Evolutionary conservation across 2,888 invertebrate species (phyloP), one percentile per base, ranked within the genome.

Genomic region (Eilema depressum): DNA sequence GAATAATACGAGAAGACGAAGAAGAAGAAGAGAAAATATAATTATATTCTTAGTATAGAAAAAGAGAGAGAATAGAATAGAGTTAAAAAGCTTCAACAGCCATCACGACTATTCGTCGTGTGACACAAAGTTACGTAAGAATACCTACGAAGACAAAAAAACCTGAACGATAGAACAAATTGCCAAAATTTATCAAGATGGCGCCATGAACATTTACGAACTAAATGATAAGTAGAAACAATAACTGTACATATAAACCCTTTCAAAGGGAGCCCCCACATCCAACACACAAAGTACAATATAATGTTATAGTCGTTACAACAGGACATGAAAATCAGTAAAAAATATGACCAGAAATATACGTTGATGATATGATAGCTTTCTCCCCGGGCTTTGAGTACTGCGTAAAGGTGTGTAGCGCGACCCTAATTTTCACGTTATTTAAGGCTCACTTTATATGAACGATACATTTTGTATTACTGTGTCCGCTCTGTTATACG

Each of bases 381-480:
- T 5, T n/a, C 12, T 56, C 28, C 5, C 8, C 12, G 30, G 23
- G 4, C 17, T 37, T 62, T 56, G 47, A 20, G 26, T 17, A 62
- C 53, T 60, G 5, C 63, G 30, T 53, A 10, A 28, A 74, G 73
- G 79, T 79, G 75, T 75, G 75, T 70, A 77, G 59, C 62, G 26
- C 75, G 62, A 78, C 77, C 79, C 75, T 79, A 74, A 79, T 77
- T 73, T 74, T 65, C 69, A 66, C 72, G 70, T 77, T 76, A 79
- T 75, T 80, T 75, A 77, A 74, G 63, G 63, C 69, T 63, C 57
- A 12, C 23, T 70, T 72, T 53, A 63, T 71, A 69, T 80, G 73
- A 81, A 70, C 79, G 76, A 80, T 80, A 80, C 80, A 81, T 80
- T 74, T 80, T 77, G 79, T 79, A 80, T 73, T 71, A 70, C 73